Base-by-base conservation (phyloP, 2,113 vertebrate genomes). In the Ailuropoda melanoleuca region DNA sequence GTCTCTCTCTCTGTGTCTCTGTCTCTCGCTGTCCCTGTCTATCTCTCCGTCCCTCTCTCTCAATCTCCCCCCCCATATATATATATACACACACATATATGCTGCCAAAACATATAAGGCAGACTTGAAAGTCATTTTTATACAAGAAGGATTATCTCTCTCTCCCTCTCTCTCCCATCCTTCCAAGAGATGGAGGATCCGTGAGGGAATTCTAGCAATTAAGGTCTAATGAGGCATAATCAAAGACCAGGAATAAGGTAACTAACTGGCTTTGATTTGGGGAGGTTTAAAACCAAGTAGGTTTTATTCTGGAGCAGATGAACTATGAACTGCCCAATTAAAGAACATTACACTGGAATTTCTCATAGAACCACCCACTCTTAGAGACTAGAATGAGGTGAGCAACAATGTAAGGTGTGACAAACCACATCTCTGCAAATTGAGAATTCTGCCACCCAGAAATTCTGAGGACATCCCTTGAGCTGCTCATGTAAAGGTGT, bases 171-270 rank as follows among this genome's bases (percentile, higher is more conserved):
- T 68, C 15, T 37, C 48, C n/a, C 80, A 3, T 23, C 31, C 37
- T 74, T 43, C 50, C 17, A 78, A 87, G n/a, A 90, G 8, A 43
- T 88, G 0, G 13, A 82, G 7, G 56, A 68, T 24, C n/a, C 46
- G 50, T 18, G 21, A 90, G 4, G 14, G 39, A 94, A 90, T 77
- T 88, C 88, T 50, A 66, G 37, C 5, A 92, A 50, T n/a, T 37
- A 39, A 80, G 6, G 14, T 55, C 43, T 88, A 90, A 56, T 26
- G 26, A 93, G 78, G 17, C 23, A 46, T 58, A 14, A 50, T 34
- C 24, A 78, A 95, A 97, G 46, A 66, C 17, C 39, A 93, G 92
- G 17, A 80, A 68, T 68, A 86, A 62, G 43, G 29, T 92, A 23
- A 39, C n/a, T 81, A 78, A 58, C 34, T 62, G 29, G 43, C 39